Evolutionary conservation across 2,113 vertebrate genomes (phyloP), one percentile per base, ranked within the genome.

Genomic region (Leptodactylus fuscus): DNA sequence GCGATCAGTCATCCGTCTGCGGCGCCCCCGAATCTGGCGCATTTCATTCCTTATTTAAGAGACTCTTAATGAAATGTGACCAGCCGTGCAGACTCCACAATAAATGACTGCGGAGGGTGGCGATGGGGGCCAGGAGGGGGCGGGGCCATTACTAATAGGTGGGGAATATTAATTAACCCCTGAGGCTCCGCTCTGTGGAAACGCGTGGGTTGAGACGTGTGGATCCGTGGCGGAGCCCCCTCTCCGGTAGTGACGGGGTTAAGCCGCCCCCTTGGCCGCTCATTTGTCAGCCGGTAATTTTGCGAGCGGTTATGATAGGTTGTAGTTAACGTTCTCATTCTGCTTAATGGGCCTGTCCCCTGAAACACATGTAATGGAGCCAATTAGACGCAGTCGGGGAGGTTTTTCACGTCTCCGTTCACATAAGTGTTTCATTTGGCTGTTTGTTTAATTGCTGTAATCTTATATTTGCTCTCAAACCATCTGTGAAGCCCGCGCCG

Each of bases 391-490:
- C 71, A 22, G 70, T 62, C 29, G 44, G 81, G 48, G 81, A 51
- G 38, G 20, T n/a, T 74, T 82, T 10, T 9, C 41, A 9, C 41
- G 41, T 9, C 29, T 75, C 67, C 10, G n/a, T 34, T 44, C 81
- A 60, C 82, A 38, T 75, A 76, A 83, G 22, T 67, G 71, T 32
- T 83, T 82, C 81, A 82, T 81, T 70, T 34, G 60, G 62, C 44
- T 80, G 79, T 83, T 83, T 58, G 82, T 75, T 34, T 83, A 60
- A 83, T 83, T 75, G 49, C 70, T 48, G 82, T 46, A 60, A 83
- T 83, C 70, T 73, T 4, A 34, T 20, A 71, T 34, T 73, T 27
- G 49, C 34, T 83, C 70, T 36, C 34, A 18, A 27, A 36, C 70
- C 81, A 74, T 83, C 81, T 83, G 81, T n/a, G 20, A 49, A 71